Conservation (phyloP, 2,888 invertebrate genomes). For the Conistra vaccinii region DNA sequence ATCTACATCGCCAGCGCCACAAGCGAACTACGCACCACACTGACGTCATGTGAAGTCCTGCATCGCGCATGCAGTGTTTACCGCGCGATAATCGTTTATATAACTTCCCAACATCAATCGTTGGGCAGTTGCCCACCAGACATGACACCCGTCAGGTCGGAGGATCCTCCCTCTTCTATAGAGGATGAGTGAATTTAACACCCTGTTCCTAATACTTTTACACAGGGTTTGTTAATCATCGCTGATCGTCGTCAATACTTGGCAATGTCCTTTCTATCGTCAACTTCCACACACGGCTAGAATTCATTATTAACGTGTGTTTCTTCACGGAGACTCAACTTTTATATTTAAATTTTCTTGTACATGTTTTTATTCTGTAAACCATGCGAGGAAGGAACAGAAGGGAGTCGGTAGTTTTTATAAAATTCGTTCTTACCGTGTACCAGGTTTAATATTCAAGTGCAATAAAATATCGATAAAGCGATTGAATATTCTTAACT, state of each 20-base stretch:
- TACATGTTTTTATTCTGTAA: neutral
- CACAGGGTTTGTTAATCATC: constrained; percentile 4
- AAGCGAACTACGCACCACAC: too few species aligned
- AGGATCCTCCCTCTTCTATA: too few species aligned
- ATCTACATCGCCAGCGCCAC: too few species aligned
- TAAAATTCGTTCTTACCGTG: constrained; percentile 42
- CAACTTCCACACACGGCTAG: constrained; percentile 7
- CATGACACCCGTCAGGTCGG: too few species aligned
- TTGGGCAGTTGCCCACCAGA: too few species aligned
- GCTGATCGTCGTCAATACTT: constrained; percentile 25
- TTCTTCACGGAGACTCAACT: constrained; percentile 20
- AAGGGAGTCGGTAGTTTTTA: constrained; percentile 2
- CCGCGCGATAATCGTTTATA: too few species aligned
- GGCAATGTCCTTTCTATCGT: constrained; percentile 15
- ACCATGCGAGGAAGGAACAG: neutral
- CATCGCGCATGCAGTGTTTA: too few species aligned
- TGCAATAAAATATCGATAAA: constrained; percentile 70
- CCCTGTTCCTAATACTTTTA: too few species aligned
- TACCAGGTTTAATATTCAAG: constrained; percentile 56
- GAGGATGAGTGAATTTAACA: too few species aligned
- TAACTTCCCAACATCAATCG: too few species aligned
- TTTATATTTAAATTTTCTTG: constrained; percentile 42
- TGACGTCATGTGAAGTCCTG: too few species aligned
- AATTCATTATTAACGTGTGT: constrained; percentile 40
- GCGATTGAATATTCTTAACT: constrained; percentile 72